Percentiles rank a stretch among this genome's conserved stretches.
Conservation (phyloP, 2,113 vertebrate species). For the Brachypteracias leptosomus region DNA sequence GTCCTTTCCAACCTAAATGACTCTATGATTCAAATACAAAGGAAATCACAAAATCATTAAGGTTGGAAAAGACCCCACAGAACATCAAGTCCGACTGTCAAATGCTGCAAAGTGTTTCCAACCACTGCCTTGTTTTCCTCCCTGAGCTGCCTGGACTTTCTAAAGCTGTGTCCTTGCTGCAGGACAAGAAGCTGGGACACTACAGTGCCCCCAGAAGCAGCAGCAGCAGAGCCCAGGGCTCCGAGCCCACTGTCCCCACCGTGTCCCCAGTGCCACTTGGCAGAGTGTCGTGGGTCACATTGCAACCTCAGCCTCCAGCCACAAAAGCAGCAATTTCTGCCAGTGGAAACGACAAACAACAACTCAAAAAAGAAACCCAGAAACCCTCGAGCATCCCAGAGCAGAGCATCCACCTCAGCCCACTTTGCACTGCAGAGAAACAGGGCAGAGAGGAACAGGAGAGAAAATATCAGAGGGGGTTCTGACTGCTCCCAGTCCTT, state of each 20-base stretch:
- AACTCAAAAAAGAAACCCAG: neutral
- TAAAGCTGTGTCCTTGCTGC: neutral
- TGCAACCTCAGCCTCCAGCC: neutral
- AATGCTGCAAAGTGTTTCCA: neutral
- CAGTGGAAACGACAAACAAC: fast-evolving
- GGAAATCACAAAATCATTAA: neutral
- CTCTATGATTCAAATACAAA: neutral
- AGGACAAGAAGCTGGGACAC: neutral
- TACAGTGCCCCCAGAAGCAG: fast-evolving
- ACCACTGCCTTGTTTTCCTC: neutral
- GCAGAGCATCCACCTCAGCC: neutral
- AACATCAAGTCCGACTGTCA: no score
- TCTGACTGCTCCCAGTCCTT: neutral
- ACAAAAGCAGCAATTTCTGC: neutral
- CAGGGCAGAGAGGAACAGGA: neutral
- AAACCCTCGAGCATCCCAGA: neutral
- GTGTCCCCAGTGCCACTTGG: fast-evolving
- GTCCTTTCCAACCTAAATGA: no score
- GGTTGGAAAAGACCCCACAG: no score
- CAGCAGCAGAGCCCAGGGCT: neutral
- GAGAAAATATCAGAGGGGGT: fast-evolving
- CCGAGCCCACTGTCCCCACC: neutral
- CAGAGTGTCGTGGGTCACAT: fast-evolving
- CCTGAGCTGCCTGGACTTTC: neutral
- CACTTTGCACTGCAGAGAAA: neutral